Evolutionary conservation across 2,113 vertebrate genomes (phyloP).

Genomic region (Cinclus mexicanus): DNA sequence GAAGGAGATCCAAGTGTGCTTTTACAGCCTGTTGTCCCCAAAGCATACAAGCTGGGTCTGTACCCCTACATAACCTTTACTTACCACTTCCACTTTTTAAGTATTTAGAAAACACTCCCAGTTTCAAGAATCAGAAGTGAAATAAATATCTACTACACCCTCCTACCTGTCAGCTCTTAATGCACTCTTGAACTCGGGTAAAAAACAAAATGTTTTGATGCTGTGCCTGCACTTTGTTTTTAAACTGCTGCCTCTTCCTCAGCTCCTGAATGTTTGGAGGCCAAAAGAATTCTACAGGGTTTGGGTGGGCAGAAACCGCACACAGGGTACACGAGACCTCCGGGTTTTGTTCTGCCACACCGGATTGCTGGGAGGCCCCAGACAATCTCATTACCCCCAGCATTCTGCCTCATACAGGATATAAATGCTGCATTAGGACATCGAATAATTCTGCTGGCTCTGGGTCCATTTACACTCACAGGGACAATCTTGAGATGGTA

Average conservation of each 20-base stretch:
- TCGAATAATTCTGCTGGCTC: not conserved
- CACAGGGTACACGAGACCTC: not conserved
- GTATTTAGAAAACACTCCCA: not conserved
- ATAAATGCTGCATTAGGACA: not conserved
- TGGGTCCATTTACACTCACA: not conserved
- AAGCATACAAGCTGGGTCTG: accelerated
- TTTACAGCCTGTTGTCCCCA: not conserved
- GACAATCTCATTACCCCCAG: not conserved
- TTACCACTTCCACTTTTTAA: not conserved
- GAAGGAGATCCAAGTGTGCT: not conserved
- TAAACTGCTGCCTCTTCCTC: not conserved
- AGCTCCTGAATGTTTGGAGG: not conserved
- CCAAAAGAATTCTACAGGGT: not conserved
- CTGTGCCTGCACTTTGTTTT: not conserved
- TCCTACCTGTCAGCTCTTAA: not conserved
- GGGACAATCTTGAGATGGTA: not conserved
- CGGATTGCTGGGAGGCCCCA: not conserved
- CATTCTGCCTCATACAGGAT: not conserved
- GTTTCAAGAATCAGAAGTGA: not conserved
- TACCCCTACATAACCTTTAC: not conserved
- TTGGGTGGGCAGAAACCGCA: not conserved
- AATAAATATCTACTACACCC: not conserved
- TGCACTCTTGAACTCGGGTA: not conserved
- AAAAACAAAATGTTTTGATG: not conserved
- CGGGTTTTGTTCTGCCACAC: not conserved